These are phyloP conservation scores for Sclerodermus sp. DNA, from an alignment of 2,888 invertebrate genomes.

Conservation along the genomic window DNA sequence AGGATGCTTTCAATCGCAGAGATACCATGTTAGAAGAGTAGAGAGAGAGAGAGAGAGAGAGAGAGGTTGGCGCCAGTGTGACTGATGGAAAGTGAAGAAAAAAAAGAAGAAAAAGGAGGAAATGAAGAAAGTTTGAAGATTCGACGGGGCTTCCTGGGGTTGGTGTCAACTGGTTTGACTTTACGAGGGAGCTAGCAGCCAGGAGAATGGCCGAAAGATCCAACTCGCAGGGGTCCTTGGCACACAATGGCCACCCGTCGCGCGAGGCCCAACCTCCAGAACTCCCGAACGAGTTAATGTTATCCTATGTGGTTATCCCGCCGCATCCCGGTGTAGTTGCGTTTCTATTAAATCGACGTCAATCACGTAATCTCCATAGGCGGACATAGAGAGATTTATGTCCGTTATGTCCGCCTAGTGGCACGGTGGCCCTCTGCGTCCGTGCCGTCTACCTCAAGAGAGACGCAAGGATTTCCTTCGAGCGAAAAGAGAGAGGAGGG, in stretches of 20 bases:
- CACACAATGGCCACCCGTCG: slow-evolving; percentile 55
- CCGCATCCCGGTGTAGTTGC: slow-evolving; percentile 37
- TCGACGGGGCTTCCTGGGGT: background rate
- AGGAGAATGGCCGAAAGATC: slow-evolving; percentile 28
- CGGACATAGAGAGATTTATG: slow-evolving; percentile 47
- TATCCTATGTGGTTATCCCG: slow-evolving; percentile 39
- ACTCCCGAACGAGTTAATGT: slow-evolving; percentile 54
- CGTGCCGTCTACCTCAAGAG: no score
- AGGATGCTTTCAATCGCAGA: background rate
- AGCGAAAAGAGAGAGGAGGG: no score
- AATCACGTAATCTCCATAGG: slow-evolving; percentile 41
- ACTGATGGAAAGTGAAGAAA: background rate
- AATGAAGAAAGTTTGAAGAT: background rate
- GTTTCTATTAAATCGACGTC: slow-evolving; percentile 55
- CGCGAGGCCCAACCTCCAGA: slow-evolving; percentile 46
- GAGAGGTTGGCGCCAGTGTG: background rate
- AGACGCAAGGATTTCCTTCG: no score
- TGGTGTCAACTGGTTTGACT: slow-evolving; percentile 56
- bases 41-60: no score
- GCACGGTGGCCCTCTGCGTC: slow-evolving; percentile 34
- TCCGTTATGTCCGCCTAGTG: slow-evolving; percentile 20
- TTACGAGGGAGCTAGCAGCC: slow-evolving; percentile 53
- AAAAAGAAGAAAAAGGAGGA: background rate
- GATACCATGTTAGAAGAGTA: no score
- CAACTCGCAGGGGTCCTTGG: slow-evolving; percentile 43